These are phyloP conservation scores for Poecile atricapillus DNA, from an alignment of 2,113 vertebrate genomes.

Conservation along the genomic window DNA sequence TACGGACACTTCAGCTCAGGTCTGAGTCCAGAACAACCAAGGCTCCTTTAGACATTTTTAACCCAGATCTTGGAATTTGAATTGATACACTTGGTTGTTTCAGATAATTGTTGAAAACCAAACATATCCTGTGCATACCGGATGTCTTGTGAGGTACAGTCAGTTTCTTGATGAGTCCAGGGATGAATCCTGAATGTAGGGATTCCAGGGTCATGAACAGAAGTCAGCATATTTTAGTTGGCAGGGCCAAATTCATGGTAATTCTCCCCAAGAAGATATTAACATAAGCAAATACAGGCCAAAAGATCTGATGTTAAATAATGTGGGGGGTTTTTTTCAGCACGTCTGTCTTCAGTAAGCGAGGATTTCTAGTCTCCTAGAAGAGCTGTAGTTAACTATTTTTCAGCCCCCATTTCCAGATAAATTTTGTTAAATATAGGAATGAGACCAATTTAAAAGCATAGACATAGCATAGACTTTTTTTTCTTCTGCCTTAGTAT, in stretches of 20 bases:
- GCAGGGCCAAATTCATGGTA: background rate
- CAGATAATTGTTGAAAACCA: background rate
- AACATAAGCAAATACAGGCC: background rate
- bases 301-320: background rate
- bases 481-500: background rate
- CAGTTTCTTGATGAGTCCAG: background rate
- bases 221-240: background rate
- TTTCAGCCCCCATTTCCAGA: background rate
- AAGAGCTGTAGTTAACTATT: background rate
- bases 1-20: background rate
- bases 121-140: accelerated
- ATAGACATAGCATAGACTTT: background rate
- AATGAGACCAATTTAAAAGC: background rate
- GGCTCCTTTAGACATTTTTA: background rate
- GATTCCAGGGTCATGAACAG: background rate
- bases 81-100: background rate
- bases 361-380: background rate
- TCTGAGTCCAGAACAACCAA: background rate
- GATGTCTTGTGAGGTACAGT: background rate
- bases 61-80: background rate
- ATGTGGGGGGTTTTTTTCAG: background rate
- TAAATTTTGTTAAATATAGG: background rate
- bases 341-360: background rate
- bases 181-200: background rate
- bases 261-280: background rate